Percentiles rank a stretch among this genome's conserved stretches.
Conservation (phyloP, 2,797 vertebrate genomes). For the Esox masquinongy region DNA sequence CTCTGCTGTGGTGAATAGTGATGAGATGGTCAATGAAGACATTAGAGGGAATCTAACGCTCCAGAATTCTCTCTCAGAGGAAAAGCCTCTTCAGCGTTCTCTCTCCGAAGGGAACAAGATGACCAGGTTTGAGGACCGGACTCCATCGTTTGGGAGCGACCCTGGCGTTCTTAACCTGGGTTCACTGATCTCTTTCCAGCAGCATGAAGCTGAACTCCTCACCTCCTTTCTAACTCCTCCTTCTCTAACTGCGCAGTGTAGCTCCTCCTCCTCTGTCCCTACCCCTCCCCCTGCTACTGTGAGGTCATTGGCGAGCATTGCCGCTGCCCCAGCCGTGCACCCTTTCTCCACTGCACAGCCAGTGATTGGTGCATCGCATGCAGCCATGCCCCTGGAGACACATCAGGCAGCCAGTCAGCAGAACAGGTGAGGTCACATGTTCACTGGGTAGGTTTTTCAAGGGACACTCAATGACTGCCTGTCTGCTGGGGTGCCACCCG, state of each 20-base stretch:
- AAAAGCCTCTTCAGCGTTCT: conserved; percentile 49
- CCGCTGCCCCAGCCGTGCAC: conserved; percentile 42
- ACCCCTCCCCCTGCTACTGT: conserved; percentile 52
- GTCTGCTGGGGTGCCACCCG: background rate
- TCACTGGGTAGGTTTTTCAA: conserved; percentile 31
- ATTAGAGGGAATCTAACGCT: conserved; percentile 8
- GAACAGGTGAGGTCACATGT: conserved; percentile 86
- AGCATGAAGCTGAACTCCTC: conserved; percentile 61
- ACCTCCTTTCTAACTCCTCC: conserved; percentile 46
- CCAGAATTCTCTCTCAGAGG: conserved; percentile 14
- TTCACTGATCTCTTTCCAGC: conserved; percentile 52
- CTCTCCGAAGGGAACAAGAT: conserved; percentile 53
- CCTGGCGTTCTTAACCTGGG: conserved; percentile 39
- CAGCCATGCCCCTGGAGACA: conserved; percentile 78
- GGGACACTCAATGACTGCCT: background rate
- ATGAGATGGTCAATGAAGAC: conserved; percentile 1
- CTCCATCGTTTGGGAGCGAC: conserved; percentile 60
- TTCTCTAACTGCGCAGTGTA: too few relatives aligned
- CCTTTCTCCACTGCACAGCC: conserved; percentile 54
- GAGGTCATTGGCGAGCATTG: conserved; percentile 53
- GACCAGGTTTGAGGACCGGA: conserved; percentile 39
- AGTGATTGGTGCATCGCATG: conserved; percentile 67
- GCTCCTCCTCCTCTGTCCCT: conserved; percentile 40
- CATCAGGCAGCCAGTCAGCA: conserved; percentile 74
- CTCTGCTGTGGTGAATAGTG: background rate